Evolutionary conservation across 1,140 invertebrate genomes (phyloP).

Genomic region (Drosophila melanica): DNA sequence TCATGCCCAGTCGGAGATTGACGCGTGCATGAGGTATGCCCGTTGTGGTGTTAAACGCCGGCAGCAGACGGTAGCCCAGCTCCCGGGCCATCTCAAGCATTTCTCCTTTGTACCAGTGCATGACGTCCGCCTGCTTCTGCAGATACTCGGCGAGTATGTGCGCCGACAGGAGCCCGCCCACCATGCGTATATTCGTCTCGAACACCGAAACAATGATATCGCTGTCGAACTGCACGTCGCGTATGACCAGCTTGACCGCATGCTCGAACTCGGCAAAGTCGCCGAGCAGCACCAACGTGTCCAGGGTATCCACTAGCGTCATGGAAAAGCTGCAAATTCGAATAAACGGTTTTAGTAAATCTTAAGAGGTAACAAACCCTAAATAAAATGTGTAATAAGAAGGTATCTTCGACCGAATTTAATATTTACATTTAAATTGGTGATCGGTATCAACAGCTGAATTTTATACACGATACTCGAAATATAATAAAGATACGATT

Average conservation of each 20-base stretch:
- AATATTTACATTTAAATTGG: too few species aligned
- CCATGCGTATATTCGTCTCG: constrained; percentile 98
- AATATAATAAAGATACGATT: too few species aligned
- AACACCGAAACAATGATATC: constrained; percentile 99
- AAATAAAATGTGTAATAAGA: too few species aligned
- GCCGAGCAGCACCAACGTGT: constrained; percentile 96
- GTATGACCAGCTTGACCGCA: constrained; percentile 93
- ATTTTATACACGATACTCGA: too few species aligned
- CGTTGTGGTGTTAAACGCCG: constrained; percentile 99
- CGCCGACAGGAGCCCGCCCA: constrained; percentile 96
- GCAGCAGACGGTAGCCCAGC: constrained; percentile 94
- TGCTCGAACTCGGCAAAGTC: constrained; percentile 97
- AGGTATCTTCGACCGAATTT: too few species aligned
- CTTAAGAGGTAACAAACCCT: too few species aligned
- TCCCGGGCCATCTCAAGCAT: constrained; percentile 95
- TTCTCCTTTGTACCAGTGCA: constrained; percentile 97
- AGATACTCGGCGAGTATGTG: constrained; percentile 95
- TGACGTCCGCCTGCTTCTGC: constrained; percentile 89
- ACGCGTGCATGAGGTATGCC: constrained; percentile 98
- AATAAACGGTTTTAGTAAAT: too few species aligned
- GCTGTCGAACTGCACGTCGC: constrained; percentile 95
- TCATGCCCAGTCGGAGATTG: constrained; percentile 95
- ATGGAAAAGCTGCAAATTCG: constrained; percentile 98
- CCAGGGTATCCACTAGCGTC: constrained; percentile 96
- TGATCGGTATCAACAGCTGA: too few species aligned